Percentiles rank a stretch among this genome's conserved stretches.
These are phyloP conservation scores for Colaptes auratus DNA, from an alignment of 2,113 vertebrate genomes.

Conservation along the genomic window DNA sequence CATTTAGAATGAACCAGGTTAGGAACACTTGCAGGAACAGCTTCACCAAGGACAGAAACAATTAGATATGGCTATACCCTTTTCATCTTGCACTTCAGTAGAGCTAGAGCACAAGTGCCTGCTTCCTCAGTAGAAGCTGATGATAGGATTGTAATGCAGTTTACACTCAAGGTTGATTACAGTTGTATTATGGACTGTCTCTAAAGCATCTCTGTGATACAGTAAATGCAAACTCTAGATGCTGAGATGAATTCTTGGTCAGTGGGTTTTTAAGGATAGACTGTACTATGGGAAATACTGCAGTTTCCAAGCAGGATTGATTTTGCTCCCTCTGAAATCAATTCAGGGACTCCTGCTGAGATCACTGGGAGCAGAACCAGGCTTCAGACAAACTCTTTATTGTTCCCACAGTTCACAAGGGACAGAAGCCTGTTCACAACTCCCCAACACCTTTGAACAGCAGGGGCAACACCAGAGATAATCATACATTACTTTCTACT, in stretches of 20 bases:
- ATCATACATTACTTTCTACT: not conserved
- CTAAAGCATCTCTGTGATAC: not conserved
- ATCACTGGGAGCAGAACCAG: not conserved
- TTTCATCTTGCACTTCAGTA: not conserved
- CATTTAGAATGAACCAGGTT: not conserved
- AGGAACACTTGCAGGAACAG: not conserved
- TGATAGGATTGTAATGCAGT: not conserved
- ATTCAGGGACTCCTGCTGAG: constrained; percentile 14
- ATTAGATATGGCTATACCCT: not conserved
- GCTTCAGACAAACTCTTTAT: not conserved
- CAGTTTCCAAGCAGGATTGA: constrained; percentile 29
- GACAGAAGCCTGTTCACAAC: not conserved
- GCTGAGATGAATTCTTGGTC: not conserved
- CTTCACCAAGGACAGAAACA: not conserved
- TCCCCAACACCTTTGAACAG: not conserved
- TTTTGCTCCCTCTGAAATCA: constrained; percentile 22
- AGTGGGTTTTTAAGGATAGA: not conserved
- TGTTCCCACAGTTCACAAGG: not conserved
- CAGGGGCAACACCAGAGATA: not conserved
- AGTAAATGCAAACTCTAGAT: not conserved
- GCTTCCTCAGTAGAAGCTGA: not conserved
- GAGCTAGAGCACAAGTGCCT: not conserved
- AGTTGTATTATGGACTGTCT: not conserved
- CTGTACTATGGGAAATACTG: not conserved
- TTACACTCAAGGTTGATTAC: not conserved